phyloP scores from a whole-genome alignment of 2,888 invertebrate genomes.

The Hydroisotoma schaefferi region DNA sequence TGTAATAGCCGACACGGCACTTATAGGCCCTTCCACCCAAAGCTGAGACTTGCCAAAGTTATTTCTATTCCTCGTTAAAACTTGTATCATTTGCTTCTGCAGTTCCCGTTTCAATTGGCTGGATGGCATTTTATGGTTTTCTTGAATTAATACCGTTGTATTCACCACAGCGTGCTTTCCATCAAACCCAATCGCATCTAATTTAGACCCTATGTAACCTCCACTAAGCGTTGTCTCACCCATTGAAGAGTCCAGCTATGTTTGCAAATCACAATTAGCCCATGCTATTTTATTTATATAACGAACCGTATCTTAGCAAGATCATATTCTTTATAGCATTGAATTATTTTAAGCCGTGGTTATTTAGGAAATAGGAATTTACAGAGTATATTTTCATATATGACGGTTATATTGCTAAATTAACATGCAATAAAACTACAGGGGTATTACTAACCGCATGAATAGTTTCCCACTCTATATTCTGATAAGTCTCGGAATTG shows the following conservation, averaged over 20 bases:
- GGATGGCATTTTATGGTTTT: constrained; percentile 68
- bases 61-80: constrained; percentile 75
- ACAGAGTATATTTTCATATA: not conserved
- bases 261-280: too few relatives aligned
- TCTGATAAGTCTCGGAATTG: constrained; percentile 74
- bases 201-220: constrained; percentile 74
- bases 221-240: constrained; percentile 88
- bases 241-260: constrained; percentile 87
- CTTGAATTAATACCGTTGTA: constrained; percentile 74
- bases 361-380: not conserved
- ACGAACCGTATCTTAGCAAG: too few relatives aligned
- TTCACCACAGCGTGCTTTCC: constrained; percentile 71
- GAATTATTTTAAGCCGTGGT: too few relatives aligned
- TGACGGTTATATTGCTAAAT: too few relatives aligned
- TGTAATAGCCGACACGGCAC: constrained; percentile 41
- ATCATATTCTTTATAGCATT: not conserved
- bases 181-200: constrained; percentile 61
- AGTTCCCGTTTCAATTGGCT: constrained; percentile 69
- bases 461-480: constrained; percentile 79
- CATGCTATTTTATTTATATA: too few relatives aligned
- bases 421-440: not conserved
- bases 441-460: constrained; percentile 66
- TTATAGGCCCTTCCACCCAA: constrained; percentile 66
- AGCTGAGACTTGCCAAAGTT: constrained; percentile 83
- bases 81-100: constrained; percentile 77